These are phyloP conservation scores for Ecliptopera silaceata DNA, from an alignment of 2,888 invertebrate genomes.

Conservation along the genomic window DNA sequence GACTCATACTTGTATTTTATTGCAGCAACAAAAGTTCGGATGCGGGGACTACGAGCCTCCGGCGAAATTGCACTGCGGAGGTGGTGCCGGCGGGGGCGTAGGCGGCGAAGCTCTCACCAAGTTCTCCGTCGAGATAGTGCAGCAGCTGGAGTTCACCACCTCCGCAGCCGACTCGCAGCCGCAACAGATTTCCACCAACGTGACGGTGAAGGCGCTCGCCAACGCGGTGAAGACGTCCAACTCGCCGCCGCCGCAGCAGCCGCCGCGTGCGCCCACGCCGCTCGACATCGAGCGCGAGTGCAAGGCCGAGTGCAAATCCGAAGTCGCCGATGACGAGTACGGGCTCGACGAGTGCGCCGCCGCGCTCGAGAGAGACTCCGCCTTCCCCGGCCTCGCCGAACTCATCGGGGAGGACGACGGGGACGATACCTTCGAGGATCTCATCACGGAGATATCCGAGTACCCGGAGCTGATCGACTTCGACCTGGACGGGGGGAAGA, in stretches of 20 bases:
- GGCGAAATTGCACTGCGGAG: constrained; percentile 86
- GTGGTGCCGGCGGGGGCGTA: constrained; percentile 65
- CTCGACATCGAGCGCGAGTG: constrained; percentile 92
- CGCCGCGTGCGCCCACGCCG: constrained; percentile 88
- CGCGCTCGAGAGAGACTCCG: constrained; percentile 92
- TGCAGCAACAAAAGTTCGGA: constrained; percentile 93
- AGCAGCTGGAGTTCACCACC: constrained; percentile 94
- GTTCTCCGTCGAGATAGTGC: constrained; percentile 96
- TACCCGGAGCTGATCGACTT: constrained; percentile 94
- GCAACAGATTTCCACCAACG: constrained; percentile 95
- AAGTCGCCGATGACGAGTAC: constrained; percentile 91
- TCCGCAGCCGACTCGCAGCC: constrained; percentile 93
- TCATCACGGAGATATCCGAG: constrained; percentile 93
- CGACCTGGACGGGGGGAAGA: constrained; percentile 81
- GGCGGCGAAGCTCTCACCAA: constrained; percentile 84
- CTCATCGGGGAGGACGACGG: constrained; percentile 93
- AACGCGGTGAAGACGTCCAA: constrained; percentile 76
- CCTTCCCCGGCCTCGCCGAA: constrained; percentile 90
- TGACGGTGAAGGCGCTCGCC: constrained; percentile 89
- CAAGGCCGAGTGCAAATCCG: constrained; percentile 90
- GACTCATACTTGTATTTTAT: constrained; percentile 45
- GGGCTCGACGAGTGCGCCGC: constrained; percentile 93
- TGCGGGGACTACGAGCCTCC: constrained; percentile 89
- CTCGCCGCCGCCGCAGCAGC: constrained; percentile 71
- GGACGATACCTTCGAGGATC: constrained; percentile 92